Evolutionary conservation across 2,888 invertebrate species (phyloP), one percentile per base, ranked within the genome.

Genomic region (Synanthedon tipuliformis): DNA sequence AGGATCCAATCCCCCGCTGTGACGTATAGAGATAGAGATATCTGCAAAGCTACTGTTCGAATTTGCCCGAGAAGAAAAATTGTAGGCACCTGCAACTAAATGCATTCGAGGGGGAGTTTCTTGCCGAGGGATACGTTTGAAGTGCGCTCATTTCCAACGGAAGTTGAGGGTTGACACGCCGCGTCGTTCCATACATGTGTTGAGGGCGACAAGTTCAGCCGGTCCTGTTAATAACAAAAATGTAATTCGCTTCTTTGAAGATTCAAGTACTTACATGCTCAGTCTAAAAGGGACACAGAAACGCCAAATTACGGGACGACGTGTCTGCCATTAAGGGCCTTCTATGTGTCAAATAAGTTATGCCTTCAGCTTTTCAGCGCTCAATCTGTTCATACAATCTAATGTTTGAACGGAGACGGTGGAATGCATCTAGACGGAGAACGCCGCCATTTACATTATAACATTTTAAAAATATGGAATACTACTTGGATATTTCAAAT

Each of bases 81-180:
- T 70, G 79, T 75, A 76, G 73, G 75, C 81, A 83, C 81, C 84
- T 84, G 84, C 84, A 83, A 77, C 76, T 82, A 83, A 82, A 81
- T 78, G 83, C 84, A 83, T 73, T 71, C 65, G 65, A 60, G 68
- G 70, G 69, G 62, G 49, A 16, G 49, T 48, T 5, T 18, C 11
- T 40, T 40, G 18, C 15, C 18, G 18, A 50, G 49, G 53, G 53
- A 53, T 53, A 54, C 69, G 73, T 78, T 79, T 81, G 78, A 79
- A 84, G 83, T 78, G 78, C 76, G 78, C 76, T 78, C 78, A 77
- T 81, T 81, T 78, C 69, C 69, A 68, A 71, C 74, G 72, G 73
- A 55, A 54, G 55, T 65, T 61, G 66, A 68, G 75, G 75, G 75
- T 69, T 72, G 74, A 71, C 73, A 66, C 73, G 73, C 69, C 70